Percentiles rank a stretch among this genome's conserved stretches.
These are phyloP conservation scores for Elaphurus davidianus DNA, from an alignment of 2,113 vertebrate species.

Conservation along the genomic window DNA sequence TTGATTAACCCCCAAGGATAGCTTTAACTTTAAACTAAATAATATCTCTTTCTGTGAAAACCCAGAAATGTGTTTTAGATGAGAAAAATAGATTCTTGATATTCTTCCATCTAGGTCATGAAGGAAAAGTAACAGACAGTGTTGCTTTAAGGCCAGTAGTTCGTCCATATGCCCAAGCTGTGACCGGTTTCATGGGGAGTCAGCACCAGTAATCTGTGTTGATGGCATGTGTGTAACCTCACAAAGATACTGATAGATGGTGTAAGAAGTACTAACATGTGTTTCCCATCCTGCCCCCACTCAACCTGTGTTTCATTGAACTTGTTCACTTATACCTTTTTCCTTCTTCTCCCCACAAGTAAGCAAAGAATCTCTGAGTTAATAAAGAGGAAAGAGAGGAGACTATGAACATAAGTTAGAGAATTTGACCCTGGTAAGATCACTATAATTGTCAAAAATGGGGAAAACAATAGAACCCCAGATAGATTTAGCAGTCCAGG, in stretches of 20 bases:
- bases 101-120: not conserved
- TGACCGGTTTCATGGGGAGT: not conserved
- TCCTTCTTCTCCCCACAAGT: not conserved
- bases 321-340: not conserved
- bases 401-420: not conserved
- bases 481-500: not conserved
- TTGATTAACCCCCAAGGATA: not conserved
- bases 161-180: not conserved
- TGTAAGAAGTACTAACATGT: not conserved
- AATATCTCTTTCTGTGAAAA: not conserved
- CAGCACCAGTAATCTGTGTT: not conserved
- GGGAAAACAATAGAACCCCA: not conserved
- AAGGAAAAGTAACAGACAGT: not conserved
- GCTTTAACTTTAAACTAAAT: not conserved
- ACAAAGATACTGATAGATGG: not conserved
- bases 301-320: not conserved
- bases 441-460: not conserved
- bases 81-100: not conserved
- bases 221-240: not conserved
- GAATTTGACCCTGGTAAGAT: not conserved
- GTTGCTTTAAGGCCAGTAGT: not conserved
- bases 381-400: not conserved
- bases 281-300: not conserved
- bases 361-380: not conserved
- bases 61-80: not conserved